Evolutionary conservation across 1,140 invertebrate genomes (phyloP).

Genomic region (Popillia japonica): DNA sequence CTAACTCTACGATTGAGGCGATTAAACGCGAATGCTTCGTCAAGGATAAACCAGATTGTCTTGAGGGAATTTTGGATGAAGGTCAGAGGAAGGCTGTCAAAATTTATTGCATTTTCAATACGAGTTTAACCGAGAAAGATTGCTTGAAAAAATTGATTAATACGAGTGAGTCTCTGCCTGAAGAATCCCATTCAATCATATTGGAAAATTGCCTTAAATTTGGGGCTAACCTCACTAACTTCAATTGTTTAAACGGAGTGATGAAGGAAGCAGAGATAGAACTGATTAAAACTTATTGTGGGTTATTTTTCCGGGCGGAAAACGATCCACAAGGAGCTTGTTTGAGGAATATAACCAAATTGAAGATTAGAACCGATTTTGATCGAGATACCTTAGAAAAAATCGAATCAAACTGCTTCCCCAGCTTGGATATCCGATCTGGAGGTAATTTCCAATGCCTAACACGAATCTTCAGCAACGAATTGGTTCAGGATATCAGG

Average conservation of each 20-base stretch:
- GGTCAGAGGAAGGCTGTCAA: neutral
- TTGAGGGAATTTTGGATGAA: neutral
- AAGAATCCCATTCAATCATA: neutral
- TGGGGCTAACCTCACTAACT: no score
- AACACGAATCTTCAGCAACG: neutral
- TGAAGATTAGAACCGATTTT: neutral
- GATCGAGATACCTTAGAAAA: neutral
- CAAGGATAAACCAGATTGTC: neutral
- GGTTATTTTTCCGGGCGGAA: no score
- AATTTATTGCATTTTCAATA: neutral
- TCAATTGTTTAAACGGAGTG: neutral
- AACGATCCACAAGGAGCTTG: neutral
- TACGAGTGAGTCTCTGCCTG: neutral
- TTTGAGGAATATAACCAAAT: neutral
- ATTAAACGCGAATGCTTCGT: neutral
- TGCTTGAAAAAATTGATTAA: neutral
- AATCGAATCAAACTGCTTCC: neutral
- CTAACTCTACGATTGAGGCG: neutral
- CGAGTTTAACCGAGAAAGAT: neutral
- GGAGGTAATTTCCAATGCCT: neutral
- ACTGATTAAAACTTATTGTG: neutral
- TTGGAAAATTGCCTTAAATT: neutral
- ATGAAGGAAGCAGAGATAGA: neutral
- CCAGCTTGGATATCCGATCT: no score
- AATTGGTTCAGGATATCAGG: neutral